These are phyloP conservation scores for Rhabdomys dilectus DNA, from an alignment of 2,113 vertebrate genomes.

Conservation along the genomic window DNA sequence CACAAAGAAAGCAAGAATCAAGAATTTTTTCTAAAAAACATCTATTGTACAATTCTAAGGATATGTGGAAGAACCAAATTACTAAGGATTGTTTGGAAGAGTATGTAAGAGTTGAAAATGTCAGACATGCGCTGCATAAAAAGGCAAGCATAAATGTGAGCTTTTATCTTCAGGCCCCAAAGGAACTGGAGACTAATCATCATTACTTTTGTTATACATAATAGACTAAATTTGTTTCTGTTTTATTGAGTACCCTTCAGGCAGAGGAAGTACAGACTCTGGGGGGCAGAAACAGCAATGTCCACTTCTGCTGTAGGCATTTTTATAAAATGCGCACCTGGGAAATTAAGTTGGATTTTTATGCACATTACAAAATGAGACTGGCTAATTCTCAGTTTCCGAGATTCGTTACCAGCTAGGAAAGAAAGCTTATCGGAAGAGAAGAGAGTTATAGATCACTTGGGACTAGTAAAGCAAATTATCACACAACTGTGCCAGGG, in stretches of 20 bases:
- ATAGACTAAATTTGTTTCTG: neutral
- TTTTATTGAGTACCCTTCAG: neutral
- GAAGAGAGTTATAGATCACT: constrained; percentile 54
- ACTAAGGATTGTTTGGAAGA: neutral
- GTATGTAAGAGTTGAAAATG: constrained; percentile 19
- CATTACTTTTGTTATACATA: neutral
- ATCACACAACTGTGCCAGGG: neutral
- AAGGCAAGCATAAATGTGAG: neutral
- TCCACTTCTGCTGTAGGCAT: constrained; percentile 24
- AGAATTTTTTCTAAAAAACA: neutral
- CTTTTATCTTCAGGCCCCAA: constrained; percentile 33
- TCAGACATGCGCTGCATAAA: neutral
- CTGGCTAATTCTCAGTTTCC: constrained; percentile 54
- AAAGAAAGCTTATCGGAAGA: constrained; percentile 53
- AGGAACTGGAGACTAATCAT: constrained; percentile 17
- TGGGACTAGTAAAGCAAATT: constrained; percentile 49
- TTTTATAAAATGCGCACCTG: constrained; percentile 70
- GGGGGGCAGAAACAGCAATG: constrained; percentile 36
- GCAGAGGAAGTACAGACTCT: neutral
- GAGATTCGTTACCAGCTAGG: constrained; percentile 1
- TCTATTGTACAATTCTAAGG: neutral
- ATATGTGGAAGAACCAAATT: neutral
- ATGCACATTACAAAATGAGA: constrained; percentile 66
- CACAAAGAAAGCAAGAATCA: neutral
- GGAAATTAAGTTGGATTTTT: constrained; percentile 78